These are phyloP conservation scores for Cryptotermes secundus DNA, from an alignment of 1,140 invertebrate species.

Conservation along the genomic window DNA sequence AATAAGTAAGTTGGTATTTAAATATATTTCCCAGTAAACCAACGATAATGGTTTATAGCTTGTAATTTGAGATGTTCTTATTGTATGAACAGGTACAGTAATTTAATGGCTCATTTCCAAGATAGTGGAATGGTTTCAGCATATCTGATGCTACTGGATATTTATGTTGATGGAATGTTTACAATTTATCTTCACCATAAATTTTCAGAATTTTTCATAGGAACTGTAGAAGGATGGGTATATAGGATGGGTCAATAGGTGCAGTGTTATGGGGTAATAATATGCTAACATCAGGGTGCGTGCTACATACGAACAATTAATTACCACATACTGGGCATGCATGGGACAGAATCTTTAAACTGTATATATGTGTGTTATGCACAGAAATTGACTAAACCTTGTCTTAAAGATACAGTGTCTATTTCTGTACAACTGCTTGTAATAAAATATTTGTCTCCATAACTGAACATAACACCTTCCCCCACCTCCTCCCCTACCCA, in stretches of 20 bases:
- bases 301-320: neutral
- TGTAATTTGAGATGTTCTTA: neutral
- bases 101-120: neutral
- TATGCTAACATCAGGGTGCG: neutral
- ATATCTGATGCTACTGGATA: neutral
- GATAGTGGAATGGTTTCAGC: neutral
- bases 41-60: neutral
- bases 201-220: neutral
- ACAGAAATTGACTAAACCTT: neutral
- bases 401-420: neutral
- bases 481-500: too few species aligned
- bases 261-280: neutral
- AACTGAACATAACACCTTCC: neutral
- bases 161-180: neutral
- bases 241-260: neutral
- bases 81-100: neutral
- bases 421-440: constrained; percentile 8
- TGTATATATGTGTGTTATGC: neutral
- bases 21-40: neutral
- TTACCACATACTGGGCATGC: neutral
- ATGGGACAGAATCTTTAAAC: constrained; percentile 3
- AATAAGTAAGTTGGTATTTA: neutral
- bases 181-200: neutral
- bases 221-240: neutral
- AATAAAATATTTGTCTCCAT: constrained; percentile 19